These are phyloP conservation scores for Urocyon cinereoargenteus DNA, from an alignment of 2,797 vertebrate species.

Conservation along the genomic window DNA sequence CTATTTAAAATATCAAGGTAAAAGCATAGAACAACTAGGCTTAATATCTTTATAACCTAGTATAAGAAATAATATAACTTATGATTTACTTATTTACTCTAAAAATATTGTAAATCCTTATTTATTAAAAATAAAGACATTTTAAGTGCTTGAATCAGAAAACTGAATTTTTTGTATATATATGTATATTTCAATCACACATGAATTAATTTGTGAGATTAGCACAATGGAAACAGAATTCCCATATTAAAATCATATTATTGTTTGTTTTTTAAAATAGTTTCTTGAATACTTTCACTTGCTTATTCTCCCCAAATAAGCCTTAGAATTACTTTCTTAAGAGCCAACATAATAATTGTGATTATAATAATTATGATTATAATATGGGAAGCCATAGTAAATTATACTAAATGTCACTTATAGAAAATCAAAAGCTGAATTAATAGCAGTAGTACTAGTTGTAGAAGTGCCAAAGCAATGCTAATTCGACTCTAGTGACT, in stretches of 20 bases:
- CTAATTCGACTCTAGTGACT: background rate
- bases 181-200: background rate
- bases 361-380: too few species aligned
- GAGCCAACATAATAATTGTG: too few species aligned
- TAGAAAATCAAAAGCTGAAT: background rate
- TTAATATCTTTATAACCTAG: background rate
- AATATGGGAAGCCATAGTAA: background rate
- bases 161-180: background rate
- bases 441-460: background rate
- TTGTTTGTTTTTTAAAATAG: too few species aligned
- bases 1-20: background rate
- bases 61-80: background rate
- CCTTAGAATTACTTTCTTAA: too few species aligned
- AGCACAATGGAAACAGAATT: background rate
- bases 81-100: background rate
- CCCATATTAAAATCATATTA: background rate
- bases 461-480: background rate
- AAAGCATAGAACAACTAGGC: background rate
- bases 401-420: background rate
- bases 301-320: too few species aligned
- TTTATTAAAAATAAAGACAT: background rate
- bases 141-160: constrained; percentile 5
- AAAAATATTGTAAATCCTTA: background rate
- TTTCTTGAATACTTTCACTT: too few species aligned
- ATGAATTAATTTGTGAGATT: background rate